Base-by-base conservation (phyloP, 2,113 vertebrate genomes). In the Macquaria australasica region DNA sequence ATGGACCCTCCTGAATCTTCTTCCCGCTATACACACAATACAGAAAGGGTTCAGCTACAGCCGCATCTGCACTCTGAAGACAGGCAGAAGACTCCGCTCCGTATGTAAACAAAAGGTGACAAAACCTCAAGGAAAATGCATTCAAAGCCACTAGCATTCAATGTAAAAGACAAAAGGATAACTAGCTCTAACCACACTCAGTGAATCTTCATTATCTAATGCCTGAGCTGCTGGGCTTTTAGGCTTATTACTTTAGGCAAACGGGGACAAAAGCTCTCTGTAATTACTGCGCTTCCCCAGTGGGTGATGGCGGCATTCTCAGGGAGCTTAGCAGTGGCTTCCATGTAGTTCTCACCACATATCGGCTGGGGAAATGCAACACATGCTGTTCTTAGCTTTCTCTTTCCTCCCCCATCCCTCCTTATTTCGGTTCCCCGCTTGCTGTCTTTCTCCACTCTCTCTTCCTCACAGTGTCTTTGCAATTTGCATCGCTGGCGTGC, bases 241-340 rank as follows among this genome's bases (percentile, higher is more conserved):
- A 86, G 86, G 90, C 90, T 89, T 87, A 90, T 93, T 92, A 91
- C 86, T 83, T 79, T 83, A 55, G 86, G 87, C 87, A 90, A 92
- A 92, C 84, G 87, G 88, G 89, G 89, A 93, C 86, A 90, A 92
- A 91, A 84, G 90, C 79, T 79, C 67, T 78, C 86, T 92, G 89
- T 93, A 94, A 95, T 95, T 94, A 94, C 90, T 88, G 50, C 1
- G 43, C 78, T 68, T 91, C 91, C 93, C 92, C 76, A 77, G 83
- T 87, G 93, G 89, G 86, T 78, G 72, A 86, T 82, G 81, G 87
- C 82, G 23, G 83, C 73, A 77, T 92, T 93, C 90, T 91, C 91
- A 89, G 91, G 88, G 79, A 94, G 93, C 91, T 92, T 91, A 92
- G 85, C 71, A 20, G 48, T 16, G 48, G 73, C 83, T 93, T 89